phyloP scores from a whole-genome alignment of 1,140 invertebrate species.

The Lamellibrachia luymesi region DNA sequence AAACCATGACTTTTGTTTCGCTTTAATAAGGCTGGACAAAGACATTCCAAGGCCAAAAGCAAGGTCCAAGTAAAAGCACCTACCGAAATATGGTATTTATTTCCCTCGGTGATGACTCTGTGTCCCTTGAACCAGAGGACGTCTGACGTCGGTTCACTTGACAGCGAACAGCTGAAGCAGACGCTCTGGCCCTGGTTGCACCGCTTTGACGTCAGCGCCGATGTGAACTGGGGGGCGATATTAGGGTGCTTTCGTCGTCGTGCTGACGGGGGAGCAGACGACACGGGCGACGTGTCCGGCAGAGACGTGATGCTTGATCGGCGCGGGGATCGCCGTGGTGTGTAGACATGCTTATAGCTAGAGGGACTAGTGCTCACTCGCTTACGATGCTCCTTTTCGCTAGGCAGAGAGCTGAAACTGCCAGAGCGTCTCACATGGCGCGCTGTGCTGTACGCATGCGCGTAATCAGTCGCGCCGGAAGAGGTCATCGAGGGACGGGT shows the following conservation, averaged over 20 bases:
- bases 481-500: not conserved
- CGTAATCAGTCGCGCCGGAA: not conserved
- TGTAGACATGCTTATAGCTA: not conserved
- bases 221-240: slow-evolving; percentile 79
- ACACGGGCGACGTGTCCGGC: slow-evolving; percentile 6
- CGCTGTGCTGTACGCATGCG: not conserved
- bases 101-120: slow-evolving; percentile 25
- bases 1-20: no score
- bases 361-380: not conserved
- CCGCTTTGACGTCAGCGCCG: slow-evolving; percentile 77
- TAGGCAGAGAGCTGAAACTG: not conserved
- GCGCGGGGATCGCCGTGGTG: not conserved
- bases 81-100: slow-evolving; percentile 43
- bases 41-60: no score
- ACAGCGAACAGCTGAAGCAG: slow-evolving; percentile 16
- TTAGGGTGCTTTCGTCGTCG: slow-evolving; percentile 29
- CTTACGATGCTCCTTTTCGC: not conserved
- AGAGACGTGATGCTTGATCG: not conserved
- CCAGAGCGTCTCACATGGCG: not conserved
- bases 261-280: not conserved
- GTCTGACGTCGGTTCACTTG: slow-evolving; percentile 8
- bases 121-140: slow-evolving; percentile 22
- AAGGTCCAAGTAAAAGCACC: not conserved
- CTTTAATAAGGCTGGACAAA: no score
- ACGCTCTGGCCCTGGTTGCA: slow-evolving; percentile 67